A percentile compares a stretch with the other conserved stretches of the same genome.
Conservation (phyloP, 2,113 vertebrate species). For the Erinaceus europaeus region DNA sequence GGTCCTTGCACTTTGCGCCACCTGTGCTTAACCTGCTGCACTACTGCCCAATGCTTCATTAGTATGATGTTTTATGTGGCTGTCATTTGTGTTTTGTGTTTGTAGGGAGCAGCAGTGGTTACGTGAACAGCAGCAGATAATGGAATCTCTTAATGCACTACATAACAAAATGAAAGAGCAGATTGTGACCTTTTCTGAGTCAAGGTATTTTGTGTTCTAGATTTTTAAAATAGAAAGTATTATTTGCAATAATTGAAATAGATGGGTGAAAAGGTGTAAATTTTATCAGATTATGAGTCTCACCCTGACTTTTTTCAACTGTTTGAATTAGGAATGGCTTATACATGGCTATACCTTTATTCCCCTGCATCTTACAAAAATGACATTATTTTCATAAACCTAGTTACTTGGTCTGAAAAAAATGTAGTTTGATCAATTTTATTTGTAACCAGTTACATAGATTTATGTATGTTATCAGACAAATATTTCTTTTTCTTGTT, state of each 20-base stretch:
- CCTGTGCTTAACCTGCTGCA: too few relatives aligned
- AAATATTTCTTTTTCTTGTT: slow-evolving; percentile 60
- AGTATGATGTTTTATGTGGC: slow-evolving; percentile 34
- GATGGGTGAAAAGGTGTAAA: not conserved
- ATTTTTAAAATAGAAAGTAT: slow-evolving; percentile 8
- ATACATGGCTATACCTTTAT: not conserved
- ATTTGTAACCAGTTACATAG: not conserved
- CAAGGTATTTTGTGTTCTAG: slow-evolving; percentile 75
- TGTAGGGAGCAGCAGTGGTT: slow-evolving; percentile 81
- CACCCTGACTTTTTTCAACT: not conserved
- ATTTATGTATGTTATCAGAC: not conserved
- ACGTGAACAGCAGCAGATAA: slow-evolving; percentile 72
- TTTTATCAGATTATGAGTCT: not conserved
- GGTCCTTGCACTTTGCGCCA: too few relatives aligned
- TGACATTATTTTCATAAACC: slow-evolving; percentile 17
- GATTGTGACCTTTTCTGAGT: not conserved
- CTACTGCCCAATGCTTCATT: too few relatives aligned
- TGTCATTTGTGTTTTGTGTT: slow-evolving; percentile 37
- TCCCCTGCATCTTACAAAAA: slow-evolving; percentile 1
- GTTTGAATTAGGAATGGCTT: slow-evolving; percentile 1
- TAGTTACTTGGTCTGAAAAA: slow-evolving; percentile 27
- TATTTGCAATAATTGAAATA: not conserved
- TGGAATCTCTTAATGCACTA: slow-evolving; percentile 49
- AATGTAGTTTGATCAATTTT: slow-evolving; percentile 23
- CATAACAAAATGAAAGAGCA: slow-evolving; percentile 38